phyloP scores from a whole-genome alignment of 2,113 vertebrate genomes.

The Sinocyclocheilus maitianheensis region DNA sequence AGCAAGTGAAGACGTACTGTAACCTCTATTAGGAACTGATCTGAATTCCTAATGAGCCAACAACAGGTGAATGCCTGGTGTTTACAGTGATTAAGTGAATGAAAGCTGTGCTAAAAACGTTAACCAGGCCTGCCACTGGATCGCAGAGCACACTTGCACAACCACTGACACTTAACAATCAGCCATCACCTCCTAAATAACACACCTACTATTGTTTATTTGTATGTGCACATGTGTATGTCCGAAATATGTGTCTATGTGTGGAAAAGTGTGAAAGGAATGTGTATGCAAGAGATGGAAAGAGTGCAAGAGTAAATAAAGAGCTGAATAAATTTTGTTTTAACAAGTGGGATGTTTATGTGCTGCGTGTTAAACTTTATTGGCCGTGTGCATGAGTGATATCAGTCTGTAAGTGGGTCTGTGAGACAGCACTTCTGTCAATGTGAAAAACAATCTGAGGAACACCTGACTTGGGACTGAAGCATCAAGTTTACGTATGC shows the following conservation, averaged over 20 bases:
- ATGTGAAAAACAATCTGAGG: conserved; percentile 57
- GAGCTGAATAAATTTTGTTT: conserved; percentile 32
- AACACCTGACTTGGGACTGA: conserved; percentile 57
- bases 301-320: not conserved
- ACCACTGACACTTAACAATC: conserved; percentile 60
- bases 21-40: too few species aligned
- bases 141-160: conserved; percentile 33
- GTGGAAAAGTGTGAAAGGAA: conserved; percentile 22
- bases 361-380: conserved; percentile 37
- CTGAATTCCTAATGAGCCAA: conserved; percentile 69
- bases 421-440: conserved; percentile 45
- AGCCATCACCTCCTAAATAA: conserved; percentile 69
- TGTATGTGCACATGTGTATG: conserved; percentile 49
- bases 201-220: conserved; percentile 62
- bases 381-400: conserved; percentile 38
- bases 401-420: conserved; percentile 3
- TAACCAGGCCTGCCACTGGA: conserved; percentile 38
- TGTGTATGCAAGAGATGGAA: conserved; percentile 4
- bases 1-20: not conserved
- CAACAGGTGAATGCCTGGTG: conserved; percentile 53
- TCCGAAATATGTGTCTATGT: not conserved
- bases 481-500: conserved; percentile 63
- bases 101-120: conserved; percentile 53
- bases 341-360: conserved; percentile 38
- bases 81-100: conserved; percentile 69